phyloP scores from a whole-genome alignment of 2,797 vertebrate genomes.

The Carapus acus region DNA sequence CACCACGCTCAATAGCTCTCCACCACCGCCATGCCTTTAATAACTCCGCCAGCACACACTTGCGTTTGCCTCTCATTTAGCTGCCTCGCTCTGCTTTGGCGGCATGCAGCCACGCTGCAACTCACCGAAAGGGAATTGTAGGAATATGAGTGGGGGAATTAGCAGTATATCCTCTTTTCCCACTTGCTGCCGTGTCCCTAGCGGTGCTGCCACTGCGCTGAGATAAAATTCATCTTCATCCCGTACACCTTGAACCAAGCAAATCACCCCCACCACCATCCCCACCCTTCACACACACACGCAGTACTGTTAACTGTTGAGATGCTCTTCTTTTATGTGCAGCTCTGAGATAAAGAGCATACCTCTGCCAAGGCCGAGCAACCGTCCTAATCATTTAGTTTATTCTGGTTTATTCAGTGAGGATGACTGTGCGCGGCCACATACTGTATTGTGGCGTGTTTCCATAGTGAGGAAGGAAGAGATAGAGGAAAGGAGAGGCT shows the following conservation, averaged over 20 bases:
- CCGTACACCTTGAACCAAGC: no score
- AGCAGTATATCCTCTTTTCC: slow-evolving; percentile 53
- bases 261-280: no score
- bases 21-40: slow-evolving; percentile 70
- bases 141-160: slow-evolving; percentile 64
- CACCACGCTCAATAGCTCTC: slow-evolving; percentile 70
- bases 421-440: no score
- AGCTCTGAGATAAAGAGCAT: neutral
- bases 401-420: no score
- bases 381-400: neutral
- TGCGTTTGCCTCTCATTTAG: slow-evolving; percentile 75
- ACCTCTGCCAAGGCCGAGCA: no score
- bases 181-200: slow-evolving; percentile 23
- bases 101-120: slow-evolving; percentile 56
- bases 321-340: no score
- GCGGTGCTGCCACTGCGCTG: slow-evolving; percentile 17
- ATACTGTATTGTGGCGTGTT: no score
- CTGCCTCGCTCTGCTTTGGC: slow-evolving; percentile 64
- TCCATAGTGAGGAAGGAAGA: no score
- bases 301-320: no score
- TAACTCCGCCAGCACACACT: slow-evolving; percentile 72
- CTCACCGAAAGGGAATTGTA: slow-evolving; percentile 52
- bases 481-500: no score
- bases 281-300: no score
- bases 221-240: slow-evolving; percentile 29